phyloP scores from a whole-genome alignment of 2,113 vertebrate species.

The Eleginops maclovinus region DNA sequence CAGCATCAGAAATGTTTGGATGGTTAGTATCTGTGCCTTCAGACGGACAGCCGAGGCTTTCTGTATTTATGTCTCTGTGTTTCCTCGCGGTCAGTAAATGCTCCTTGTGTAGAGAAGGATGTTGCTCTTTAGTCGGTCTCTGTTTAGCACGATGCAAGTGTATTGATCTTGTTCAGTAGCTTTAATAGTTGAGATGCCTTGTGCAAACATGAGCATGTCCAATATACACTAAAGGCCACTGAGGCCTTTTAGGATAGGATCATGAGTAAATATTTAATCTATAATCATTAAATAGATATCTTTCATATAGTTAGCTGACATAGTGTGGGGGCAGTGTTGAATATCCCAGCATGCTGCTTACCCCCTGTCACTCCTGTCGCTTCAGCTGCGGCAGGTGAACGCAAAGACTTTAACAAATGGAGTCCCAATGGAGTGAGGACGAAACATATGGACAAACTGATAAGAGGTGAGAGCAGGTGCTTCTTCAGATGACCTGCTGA shows the following conservation, averaged over 20 bases:
- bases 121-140: constrained; percentile 44
- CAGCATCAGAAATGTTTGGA: not conserved
- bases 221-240: constrained; percentile 39
- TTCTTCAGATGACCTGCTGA: constrained; percentile 65
- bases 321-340: constrained; percentile 5
- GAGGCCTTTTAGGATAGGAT: constrained; percentile 40
- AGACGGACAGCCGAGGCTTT: constrained; percentile 19
- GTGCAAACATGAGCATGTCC: constrained; percentile 53
- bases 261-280: constrained; percentile 46
- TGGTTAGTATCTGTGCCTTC: constrained; percentile 4
- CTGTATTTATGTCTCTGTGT: constrained; percentile 33
- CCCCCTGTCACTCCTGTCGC: not conserved
- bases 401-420: constrained; percentile 10
- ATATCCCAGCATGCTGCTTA: constrained; percentile 24
- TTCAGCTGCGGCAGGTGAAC: constrained; percentile 33
- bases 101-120: constrained; percentile 26
- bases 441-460: constrained; percentile 58
- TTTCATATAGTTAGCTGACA: constrained; percentile 15
- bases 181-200: constrained; percentile 48
- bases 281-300: constrained; percentile 25
- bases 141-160: constrained; percentile 48
- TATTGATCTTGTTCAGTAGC: constrained; percentile 64
- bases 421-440: constrained; percentile 11
- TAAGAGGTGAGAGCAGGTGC: constrained; percentile 57
- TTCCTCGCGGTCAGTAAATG: constrained; percentile 35